Evolutionary conservation across 2,888 invertebrate species (phyloP), one percentile per base, ranked within the genome.

Genomic region (Phragmatobia fuliginosa): DNA sequence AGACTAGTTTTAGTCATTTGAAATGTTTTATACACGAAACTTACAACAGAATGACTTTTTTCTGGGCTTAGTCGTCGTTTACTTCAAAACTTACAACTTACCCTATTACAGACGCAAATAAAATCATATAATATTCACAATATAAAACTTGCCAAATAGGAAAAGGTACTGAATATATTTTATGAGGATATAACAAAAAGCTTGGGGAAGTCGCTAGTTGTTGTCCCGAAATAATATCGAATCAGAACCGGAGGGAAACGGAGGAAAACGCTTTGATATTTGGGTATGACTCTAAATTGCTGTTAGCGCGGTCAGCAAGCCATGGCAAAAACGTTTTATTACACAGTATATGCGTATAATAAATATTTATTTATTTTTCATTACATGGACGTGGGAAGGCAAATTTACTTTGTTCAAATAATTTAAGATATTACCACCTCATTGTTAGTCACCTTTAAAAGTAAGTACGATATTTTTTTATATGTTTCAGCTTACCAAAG

Each of bases 71-170:
- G 10, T 49, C 1, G 3, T 10, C 49, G n/a, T 52, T 52, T 52
- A 25, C n/a, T 28, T 28, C 5, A 28, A 14, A 56, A 16, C 16
- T 28, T 14, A 52, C 2, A 56, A 56, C 28, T 16, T 0, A 28
- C 28, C 1, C 14, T 28, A 28, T 16, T 28, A 28, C 56, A 28
- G 11, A 56, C n/a, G 52, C 28, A 56, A 14, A 56, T 25, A 49
- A 58, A 66, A 58, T 58, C 28, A 69, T 45, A 16, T 61, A 63
- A 62, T 67, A 41, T 28, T 36, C 32, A 18, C n/a, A 64, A 66
- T 58, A 64, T 49, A 66, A 68, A 66, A 68, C 68, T 68, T 62
- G 28, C 36, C 49, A 49, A 52, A 66, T 58, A 62, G 10, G 49
- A 62, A 67, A 18, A 25, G 36, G 60, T 18, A 65, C 36, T 18